Base-by-base conservation (phyloP, 1,140 invertebrate genomes). In the Bombus confusus region DNA sequence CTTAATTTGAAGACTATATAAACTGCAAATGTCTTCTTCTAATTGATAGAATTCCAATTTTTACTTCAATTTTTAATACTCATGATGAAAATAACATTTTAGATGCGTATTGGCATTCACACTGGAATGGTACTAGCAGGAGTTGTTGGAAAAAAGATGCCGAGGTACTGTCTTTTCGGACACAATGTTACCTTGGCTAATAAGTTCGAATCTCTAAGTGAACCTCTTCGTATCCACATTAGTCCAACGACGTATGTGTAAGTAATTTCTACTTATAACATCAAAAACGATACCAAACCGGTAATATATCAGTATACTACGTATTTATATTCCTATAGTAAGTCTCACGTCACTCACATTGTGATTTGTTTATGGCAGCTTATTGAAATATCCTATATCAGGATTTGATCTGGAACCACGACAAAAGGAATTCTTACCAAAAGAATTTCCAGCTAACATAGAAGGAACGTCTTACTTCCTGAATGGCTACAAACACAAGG, bases 31-130 rank as follows among this genome's bases (percentile, higher is more conserved):
- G 4, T n/a, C 12, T 62, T n/a, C 1, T n/a, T 62, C 28, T 13
- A 12, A 62, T n/a, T n/a, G 28, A n/a, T n/a, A 62, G 28, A 13
- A 12, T 10, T n/a, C 59, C 28, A 62, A 62, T 13, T n/a, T n/a
- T 28, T n/a, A 62, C 3, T 37, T 25, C 1, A 1, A 34, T 18
- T 37, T 22, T 3, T 66, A 9, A 22, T 6, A n/a, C 4, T 18
- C 4, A 62, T 22, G 5, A 28, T 13, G 28, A 62, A 10, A 59
- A 59, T 86, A 43, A 39, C 59, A 28, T 86, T 85, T 41, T 88
- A 99, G 98, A 99, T 99, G 98, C 96, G 98, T 47, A 99, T 99
- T 90, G 98, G 98, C 10, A 96, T 99, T 8, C 98, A 99, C 91
- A 98, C 98, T 8, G 98, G 98, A 1, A 98, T 98, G 31, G 98